A percentile compares a stretch with the other conserved stretches of the same genome.
These are phyloP conservation scores for Vidua chalybeata DNA, from an alignment of 2,113 vertebrate species.

Conservation along the genomic window DNA sequence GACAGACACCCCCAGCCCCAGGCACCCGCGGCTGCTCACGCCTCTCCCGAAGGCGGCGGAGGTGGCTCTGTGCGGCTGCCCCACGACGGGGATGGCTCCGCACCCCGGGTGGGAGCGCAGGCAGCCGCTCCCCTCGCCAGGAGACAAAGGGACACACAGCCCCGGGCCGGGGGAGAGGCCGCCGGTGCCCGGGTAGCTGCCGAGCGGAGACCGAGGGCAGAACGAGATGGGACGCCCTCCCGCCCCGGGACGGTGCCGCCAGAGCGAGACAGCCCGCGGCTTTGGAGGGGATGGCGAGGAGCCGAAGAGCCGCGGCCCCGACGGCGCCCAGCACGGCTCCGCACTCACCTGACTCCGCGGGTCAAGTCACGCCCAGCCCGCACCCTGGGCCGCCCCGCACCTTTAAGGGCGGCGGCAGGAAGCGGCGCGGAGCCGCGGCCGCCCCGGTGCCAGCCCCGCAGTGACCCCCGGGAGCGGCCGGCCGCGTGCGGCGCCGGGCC, in stretches of 20 bases:
- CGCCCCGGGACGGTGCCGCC: not conserved
- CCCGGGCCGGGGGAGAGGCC: not conserved
- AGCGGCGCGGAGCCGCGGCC: conserved; percentile 47
- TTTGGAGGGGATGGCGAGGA: not conserved
- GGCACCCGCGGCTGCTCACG: not conserved
- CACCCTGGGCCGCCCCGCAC: conserved; percentile 21
- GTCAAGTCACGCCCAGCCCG: conserved; percentile 49
- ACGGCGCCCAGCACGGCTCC: not conserved
- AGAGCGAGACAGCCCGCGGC: not conserved
- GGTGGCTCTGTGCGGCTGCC: not conserved
- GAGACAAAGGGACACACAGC: not conserved
- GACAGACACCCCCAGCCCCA: not conserved
- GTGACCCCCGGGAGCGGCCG: not conserved
- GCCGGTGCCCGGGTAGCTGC: not conserved
- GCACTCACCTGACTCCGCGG: conserved; percentile 66
- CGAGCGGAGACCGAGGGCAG: not conserved
- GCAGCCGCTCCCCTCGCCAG: not conserved
- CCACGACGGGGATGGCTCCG: not conserved
- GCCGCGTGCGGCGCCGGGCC: too few relatives aligned
- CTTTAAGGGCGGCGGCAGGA: conserved; percentile 67
- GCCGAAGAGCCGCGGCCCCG: not conserved
- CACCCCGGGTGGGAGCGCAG: not conserved
- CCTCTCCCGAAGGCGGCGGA: not conserved
- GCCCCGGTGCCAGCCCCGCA: conserved; percentile 51
- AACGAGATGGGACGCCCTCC: not conserved